Evolutionary conservation across 2,888 invertebrate species (phyloP), one percentile per base, ranked within the genome.

Genomic region (Cheilosia vernalis): DNA sequence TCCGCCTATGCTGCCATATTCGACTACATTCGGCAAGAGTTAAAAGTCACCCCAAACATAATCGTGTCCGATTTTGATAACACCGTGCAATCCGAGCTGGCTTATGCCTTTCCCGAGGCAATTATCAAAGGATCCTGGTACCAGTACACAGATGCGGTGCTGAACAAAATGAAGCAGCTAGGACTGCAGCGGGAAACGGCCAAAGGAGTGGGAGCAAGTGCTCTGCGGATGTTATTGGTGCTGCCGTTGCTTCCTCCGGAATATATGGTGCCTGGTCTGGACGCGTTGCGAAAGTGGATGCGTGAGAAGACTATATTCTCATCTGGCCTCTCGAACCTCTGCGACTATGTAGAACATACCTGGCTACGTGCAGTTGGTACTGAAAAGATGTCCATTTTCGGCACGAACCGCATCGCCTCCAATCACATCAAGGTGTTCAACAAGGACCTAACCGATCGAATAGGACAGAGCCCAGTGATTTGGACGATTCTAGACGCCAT

Each of bases 311-410:
- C 74, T 55, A 88, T 89, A 9, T 88, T 87, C 42, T 85, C 87
- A 1, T 47, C 66, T 4, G 70, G 67, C 5, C 69, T 88, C 0
- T 73, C 87, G 2, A 86, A 76, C 24, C 76, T 89, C 27, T 88
- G 88, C 42, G 79, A 88, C n/a, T 88, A 89, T 63, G 84, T 89
- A n/a, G 89, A 89, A 60, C 67, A 88, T 13, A 81, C 61, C 33
- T 89, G 89, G 89, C 40, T 89, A 1, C 87, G 88, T 15, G 84
- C 81, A 1, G 83, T 88, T n/a, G 89, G 89, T 21, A 88, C 88
- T 4, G 89, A 89, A n/a, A 89, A 88, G 77, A 89, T 89, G 88
- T 89, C 89, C 4, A 89, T 89, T n/a, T 89, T 89, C 51, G 89
- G 89, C 13, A 87, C 89, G 9, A 86, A 88, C 19, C 84, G 88